phyloP scores from a whole-genome alignment of 2,888 invertebrate species.

The Halocaridina rubra region DNA sequence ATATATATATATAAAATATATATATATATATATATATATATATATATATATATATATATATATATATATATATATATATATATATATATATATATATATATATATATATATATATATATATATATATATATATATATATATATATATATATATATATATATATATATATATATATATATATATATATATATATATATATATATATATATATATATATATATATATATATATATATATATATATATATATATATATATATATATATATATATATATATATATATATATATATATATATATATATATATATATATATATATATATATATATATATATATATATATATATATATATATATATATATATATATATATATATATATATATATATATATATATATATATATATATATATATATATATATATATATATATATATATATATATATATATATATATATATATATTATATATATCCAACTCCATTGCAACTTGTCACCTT shows the following conservation, averaged over 20 bases:
- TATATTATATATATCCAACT: neutral
- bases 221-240: neutral
- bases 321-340: neutral
- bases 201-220: neutral
- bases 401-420: too few relatives aligned
- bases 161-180: neutral
- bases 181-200: neutral
- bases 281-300: neutral
- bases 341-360: neutral
- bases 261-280: neutral
- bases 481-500: neutral
- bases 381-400: neutral
- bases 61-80: too few relatives aligned
- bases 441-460: neutral
- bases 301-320: neutral
- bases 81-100: too few relatives aligned
- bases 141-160: neutral
- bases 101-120: neutral
- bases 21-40: too few relatives aligned
- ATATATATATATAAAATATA: too few relatives aligned
- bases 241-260: neutral
- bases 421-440: neutral
- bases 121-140: neutral
- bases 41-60: too few relatives aligned
- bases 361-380: neutral